A percentile compares a stretch with the other conserved stretches of the same genome.
These are phyloP conservation scores for Thecophora atra DNA, from an alignment of 2,888 invertebrate species.

Conservation along the genomic window DNA sequence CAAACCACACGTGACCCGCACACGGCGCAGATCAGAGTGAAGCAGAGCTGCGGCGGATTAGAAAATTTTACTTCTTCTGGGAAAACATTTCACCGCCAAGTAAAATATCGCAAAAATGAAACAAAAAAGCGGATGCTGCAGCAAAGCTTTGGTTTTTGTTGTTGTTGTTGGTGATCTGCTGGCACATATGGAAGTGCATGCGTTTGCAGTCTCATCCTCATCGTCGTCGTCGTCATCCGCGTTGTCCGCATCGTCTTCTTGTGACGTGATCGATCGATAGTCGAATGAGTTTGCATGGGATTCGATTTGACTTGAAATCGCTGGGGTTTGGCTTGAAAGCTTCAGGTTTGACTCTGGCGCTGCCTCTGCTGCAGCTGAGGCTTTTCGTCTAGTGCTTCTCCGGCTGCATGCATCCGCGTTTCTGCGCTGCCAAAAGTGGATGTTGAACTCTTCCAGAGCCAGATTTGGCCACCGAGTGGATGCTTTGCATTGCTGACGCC, in stretches of 20 bases:
- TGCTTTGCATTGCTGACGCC: slow-evolving; percentile 35
- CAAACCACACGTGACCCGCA: slow-evolving; percentile 58
- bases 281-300: slow-evolving; percentile 36
- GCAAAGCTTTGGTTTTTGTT: slow-evolving; percentile 6
- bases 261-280: slow-evolving; percentile 38
- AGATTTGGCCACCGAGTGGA: slow-evolving; percentile 19
- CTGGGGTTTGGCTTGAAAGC: slow-evolving; percentile 21
- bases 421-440: slow-evolving; percentile 25
- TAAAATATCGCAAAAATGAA: background rate
- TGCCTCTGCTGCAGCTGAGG: background rate
- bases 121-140: background rate
- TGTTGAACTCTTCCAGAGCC: slow-evolving; percentile 16
- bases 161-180: slow-evolving; percentile 20
- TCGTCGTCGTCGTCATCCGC: slow-evolving; percentile 19
- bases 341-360: background rate
- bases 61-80: slow-evolving; percentile 35
- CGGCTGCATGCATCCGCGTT: background rate
- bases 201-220: slow-evolving; percentile 16
- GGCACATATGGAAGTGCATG: slow-evolving; percentile 32
- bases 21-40: slow-evolving; percentile 20
- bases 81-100: slow-evolving; percentile 25
- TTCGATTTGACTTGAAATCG: slow-evolving; percentile 28
- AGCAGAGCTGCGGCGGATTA: slow-evolving; percentile 25
- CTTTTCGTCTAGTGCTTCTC: background rate
- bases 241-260: slow-evolving; percentile 9